phyloP scores from a whole-genome alignment of 2,888 invertebrate genomes.

The Sylvicola fuscatus region DNA sequence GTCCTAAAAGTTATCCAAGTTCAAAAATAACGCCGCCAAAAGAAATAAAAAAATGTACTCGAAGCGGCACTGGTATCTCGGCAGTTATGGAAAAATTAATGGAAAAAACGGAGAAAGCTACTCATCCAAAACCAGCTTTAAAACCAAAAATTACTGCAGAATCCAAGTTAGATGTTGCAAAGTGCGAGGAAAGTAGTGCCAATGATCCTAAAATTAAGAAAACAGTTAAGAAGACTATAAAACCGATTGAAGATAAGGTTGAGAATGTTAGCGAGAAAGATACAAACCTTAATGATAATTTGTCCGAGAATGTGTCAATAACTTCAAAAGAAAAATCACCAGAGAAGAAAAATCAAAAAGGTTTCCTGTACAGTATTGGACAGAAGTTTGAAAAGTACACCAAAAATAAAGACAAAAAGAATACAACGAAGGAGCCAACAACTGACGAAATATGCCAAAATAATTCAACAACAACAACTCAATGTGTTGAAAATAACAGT shows the following conservation, averaged over 20 bases:
- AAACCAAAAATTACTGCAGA: neutral
- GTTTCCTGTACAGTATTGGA: conserved; percentile 52
- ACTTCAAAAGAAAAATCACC: conserved; percentile 21
- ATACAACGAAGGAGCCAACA: conserved; percentile 8
- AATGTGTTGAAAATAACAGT: neutral
- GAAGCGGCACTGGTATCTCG: conserved; percentile 18
- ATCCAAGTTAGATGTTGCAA: conserved; percentile 2
- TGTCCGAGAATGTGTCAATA: conserved; percentile 16
- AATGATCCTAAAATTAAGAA: conserved; percentile 9
- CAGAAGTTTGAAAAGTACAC: conserved; percentile 53
- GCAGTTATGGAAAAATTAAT: conserved; percentile 9
- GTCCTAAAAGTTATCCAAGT: conserved; percentile 38
- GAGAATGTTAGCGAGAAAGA: conserved; percentile 14
- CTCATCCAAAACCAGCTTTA: too few species aligned
- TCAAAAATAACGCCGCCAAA: conserved; percentile 21
- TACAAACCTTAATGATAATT: conserved; percentile 9
- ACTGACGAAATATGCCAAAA: conserved; percentile 15
- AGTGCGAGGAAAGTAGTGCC: conserved; percentile 11
- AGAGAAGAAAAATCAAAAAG: conserved; percentile 39
- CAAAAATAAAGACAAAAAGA: conserved; percentile 22
- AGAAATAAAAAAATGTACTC: conserved; percentile 16
- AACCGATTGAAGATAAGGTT: conserved; percentile 15
- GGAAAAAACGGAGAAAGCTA: conserved; percentile 4
- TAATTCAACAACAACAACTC: neutral
- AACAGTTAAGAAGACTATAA: conserved; percentile 24